These are phyloP conservation scores for Cephalopholis sonnerati DNA, from an alignment of 2,113 vertebrate genomes.

Conservation along the genomic window DNA sequence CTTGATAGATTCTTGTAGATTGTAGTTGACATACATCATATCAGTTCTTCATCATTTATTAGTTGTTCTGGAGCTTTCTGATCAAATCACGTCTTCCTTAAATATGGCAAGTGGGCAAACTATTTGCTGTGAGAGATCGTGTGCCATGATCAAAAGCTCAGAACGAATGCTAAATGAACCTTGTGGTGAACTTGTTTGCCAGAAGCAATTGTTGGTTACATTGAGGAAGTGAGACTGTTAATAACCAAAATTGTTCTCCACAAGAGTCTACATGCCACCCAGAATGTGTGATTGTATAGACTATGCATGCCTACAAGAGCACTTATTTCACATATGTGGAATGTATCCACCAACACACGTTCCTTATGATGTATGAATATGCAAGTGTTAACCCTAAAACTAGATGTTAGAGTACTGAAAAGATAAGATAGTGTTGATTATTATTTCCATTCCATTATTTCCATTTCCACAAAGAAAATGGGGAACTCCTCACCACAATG, in stretches of 20 bases:
- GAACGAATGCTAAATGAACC: neutral
- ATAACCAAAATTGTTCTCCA: neutral
- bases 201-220: neutral
- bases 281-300: neutral
- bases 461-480: too few species aligned
- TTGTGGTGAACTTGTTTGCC: neutral
- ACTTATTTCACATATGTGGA: neutral
- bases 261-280: neutral
- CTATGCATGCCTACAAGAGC: too few species aligned
- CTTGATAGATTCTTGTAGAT: neutral
- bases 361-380: too few species aligned
- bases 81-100: neutral
- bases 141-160: neutral
- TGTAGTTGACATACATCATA: neutral
- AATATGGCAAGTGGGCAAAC: neutral
- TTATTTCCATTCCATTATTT: too few species aligned
- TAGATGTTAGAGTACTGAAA: neutral
- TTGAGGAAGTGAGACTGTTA: neutral
- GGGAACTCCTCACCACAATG: neutral
- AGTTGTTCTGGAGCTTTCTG: neutral
- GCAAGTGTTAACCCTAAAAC: too few species aligned
- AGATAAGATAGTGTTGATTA: neutral
- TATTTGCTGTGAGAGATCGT: neutral
- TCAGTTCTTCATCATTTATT: neutral
- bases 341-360: neutral